phyloP scores from a whole-genome alignment of 2,797 vertebrate species.

The Xiphophorus birchmanni region DNA sequence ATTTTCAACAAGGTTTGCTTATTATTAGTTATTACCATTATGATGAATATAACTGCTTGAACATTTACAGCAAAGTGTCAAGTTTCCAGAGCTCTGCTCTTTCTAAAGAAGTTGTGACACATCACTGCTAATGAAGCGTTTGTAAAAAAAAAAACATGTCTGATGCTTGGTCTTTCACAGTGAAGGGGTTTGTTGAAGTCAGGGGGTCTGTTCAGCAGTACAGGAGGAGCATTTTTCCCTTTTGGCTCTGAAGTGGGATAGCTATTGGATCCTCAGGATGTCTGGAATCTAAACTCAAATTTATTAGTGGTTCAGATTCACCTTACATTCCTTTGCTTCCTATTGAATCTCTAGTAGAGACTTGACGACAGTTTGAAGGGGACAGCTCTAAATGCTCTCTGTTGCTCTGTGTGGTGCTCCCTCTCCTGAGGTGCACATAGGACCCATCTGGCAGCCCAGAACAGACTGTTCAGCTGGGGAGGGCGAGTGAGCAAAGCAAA shows the following conservation, averaged over 20 bases:
- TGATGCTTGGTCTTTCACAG: slow-evolving; percentile 11
- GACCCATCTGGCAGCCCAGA: slow-evolving; percentile 72
- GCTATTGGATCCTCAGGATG: slow-evolving; percentile 14
- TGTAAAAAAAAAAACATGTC: slow-evolving; percentile 6
- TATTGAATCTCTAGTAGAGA: slow-evolving; percentile 34
- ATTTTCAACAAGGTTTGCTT: neutral
- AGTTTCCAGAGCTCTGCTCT: slow-evolving; percentile 15
- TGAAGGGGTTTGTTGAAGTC: slow-evolving; percentile 14
- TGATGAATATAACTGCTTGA: neutral
- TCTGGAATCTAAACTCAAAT: slow-evolving; percentile 37
- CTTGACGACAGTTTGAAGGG: slow-evolving; percentile 33
- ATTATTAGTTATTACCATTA: neutral
- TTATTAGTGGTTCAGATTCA: slow-evolving; percentile 11
- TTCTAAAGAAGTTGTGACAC: slow-evolving; percentile 1
- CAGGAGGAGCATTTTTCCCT: slow-evolving; percentile 14
- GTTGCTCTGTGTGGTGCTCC: slow-evolving; percentile 44
- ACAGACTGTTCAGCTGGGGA: slow-evolving; percentile 61
- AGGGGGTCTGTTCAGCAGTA: slow-evolving; percentile 2
- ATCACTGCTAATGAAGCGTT: slow-evolving; percentile 12
- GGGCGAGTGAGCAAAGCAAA: slow-evolving; percentile 10
- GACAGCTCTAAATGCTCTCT: slow-evolving; percentile 63
- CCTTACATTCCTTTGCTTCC: slow-evolving; percentile 11
- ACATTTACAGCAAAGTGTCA: neutral
- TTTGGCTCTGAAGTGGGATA: slow-evolving; percentile 26
- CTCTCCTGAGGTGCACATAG: slow-evolving; percentile 57